Percentiles rank a stretch among this genome's conserved stretches.
These are phyloP conservation scores for Syngnathus rostellatus DNA, from an alignment of 2,797 vertebrate genomes.

Conservation along the genomic window DNA sequence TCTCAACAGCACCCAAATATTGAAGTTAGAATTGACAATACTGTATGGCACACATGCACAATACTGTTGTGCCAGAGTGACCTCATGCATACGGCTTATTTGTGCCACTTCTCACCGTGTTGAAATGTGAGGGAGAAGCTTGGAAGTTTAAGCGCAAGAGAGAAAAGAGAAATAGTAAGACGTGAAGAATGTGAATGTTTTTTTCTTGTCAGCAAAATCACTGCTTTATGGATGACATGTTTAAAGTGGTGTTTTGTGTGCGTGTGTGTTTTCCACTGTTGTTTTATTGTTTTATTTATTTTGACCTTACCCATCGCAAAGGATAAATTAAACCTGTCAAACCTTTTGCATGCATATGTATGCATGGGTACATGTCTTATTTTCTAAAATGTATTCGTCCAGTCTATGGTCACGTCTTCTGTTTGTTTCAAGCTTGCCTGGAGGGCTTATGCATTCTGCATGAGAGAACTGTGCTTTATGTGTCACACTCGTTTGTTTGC, in stretches of 20 bases:
- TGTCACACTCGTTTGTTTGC: conserved; percentile 68
- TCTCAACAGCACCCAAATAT: too few species aligned
- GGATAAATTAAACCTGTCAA: conserved; percentile 61
- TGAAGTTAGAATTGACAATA: neutral
- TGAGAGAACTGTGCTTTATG: conserved; percentile 61
- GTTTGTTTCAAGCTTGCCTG: conserved; percentile 65
- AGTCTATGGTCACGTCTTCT: conserved; percentile 55
- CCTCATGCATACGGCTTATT: conserved; percentile 18
- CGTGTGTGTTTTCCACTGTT: conserved; percentile 10
- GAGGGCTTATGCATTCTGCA: conserved; percentile 66
- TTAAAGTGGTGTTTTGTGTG: conserved; percentile 37
- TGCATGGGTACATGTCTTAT: conserved; percentile 26
- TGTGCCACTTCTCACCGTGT: conserved; percentile 11
- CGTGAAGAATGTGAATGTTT: conserved; percentile 33
- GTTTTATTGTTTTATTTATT: conserved; percentile 25
- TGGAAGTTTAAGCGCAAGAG: neutral
- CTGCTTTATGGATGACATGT: conserved; percentile 61
- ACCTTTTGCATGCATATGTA: conserved; percentile 14
- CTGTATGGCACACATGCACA: neutral
- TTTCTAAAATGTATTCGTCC: conserved; percentile 52
- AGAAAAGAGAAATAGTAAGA: neutral
- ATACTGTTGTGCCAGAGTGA: conserved; percentile 22
- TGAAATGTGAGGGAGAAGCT: neutral
- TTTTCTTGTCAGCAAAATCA: conserved; percentile 63
- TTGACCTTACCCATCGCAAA: conserved; percentile 60